A percentile compares a stretch with the other conserved stretches of the same genome.
Conservation (phyloP, 2,888 invertebrate genomes). For the Callyntrura guangdongensis region DNA sequence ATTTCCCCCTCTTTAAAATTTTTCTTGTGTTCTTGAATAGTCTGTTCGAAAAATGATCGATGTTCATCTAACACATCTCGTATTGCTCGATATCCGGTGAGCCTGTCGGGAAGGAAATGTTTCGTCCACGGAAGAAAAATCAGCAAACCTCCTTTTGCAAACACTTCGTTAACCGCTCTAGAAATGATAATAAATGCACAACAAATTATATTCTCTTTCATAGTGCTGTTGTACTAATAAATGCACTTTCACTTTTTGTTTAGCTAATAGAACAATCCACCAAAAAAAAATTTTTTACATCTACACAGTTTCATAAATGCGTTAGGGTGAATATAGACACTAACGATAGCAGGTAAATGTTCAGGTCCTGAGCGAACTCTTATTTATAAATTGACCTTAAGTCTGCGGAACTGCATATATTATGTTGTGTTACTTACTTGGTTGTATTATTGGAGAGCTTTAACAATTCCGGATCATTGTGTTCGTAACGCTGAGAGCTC, state of each 20-base stretch:
- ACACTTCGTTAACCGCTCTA: constrained; percentile 27
- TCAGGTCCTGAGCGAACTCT: too few relatives aligned
- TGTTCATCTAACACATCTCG: not conserved
- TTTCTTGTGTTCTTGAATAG: not conserved
- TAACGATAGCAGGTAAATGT: too few relatives aligned
- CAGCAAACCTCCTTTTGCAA: not conserved
- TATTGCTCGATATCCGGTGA: not conserved
- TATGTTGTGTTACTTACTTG: constrained; percentile 19
- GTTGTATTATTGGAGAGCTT: constrained; percentile 37
- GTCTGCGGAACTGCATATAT: constrained; percentile 31
- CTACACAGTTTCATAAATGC: too few relatives aligned
- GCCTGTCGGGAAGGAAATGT: not conserved
- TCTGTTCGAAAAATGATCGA: not conserved
- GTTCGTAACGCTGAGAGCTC: constrained; percentile 60
- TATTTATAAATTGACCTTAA: too few relatives aligned
- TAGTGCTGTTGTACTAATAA: too few relatives aligned
- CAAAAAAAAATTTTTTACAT: too few relatives aligned
- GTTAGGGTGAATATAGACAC: too few relatives aligned
- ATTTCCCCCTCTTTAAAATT: constrained; percentile 25
- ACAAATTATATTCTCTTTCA: too few relatives aligned
- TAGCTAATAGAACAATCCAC: too few relatives aligned
- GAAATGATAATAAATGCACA: too few relatives aligned
- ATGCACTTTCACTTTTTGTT: too few relatives aligned
- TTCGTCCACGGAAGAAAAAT: constrained; percentile 23
- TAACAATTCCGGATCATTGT: constrained; percentile 67